These are phyloP conservation scores for Stenchaetothrips biformis DNA, from an alignment of 2,888 invertebrate species.

Conservation along the genomic window DNA sequence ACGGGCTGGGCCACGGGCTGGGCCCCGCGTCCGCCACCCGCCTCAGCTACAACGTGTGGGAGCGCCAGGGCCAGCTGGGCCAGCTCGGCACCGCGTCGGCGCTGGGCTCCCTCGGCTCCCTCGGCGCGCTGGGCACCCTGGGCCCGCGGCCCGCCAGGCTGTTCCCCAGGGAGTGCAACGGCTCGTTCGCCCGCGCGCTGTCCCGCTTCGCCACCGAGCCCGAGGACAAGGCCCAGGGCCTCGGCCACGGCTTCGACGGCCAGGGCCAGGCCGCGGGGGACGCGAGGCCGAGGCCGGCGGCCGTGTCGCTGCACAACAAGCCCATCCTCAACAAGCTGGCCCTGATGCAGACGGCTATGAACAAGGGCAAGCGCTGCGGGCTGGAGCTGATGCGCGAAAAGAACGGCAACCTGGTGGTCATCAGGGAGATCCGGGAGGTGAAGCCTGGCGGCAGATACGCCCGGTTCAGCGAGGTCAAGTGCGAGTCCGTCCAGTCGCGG, in stretches of 20 bases:
- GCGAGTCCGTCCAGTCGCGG: conserved; percentile 50
- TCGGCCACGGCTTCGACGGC: too few relatives aligned
- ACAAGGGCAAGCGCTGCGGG: conserved; percentile 38
- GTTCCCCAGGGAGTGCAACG: conserved; percentile 48
- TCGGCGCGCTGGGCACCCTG: conserved; percentile 28
- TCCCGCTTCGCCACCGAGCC: conserved; percentile 45
- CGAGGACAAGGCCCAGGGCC: conserved; percentile 26
- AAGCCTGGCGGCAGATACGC: conserved; percentile 46
- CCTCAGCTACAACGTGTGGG: conserved; percentile 39
- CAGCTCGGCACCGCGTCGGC: too few relatives aligned
- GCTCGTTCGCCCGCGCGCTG: conserved; percentile 48
- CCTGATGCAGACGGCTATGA: conserved; percentile 11
- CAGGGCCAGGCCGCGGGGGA: too few relatives aligned
- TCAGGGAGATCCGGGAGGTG: conserved; percentile 47
- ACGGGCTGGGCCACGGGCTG: too few relatives aligned
- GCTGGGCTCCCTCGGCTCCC: background rate
- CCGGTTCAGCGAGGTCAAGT: conserved; percentile 50
- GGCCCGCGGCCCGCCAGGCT: conserved; percentile 32
- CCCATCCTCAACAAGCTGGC: conserved; percentile 32
- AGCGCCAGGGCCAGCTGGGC: conserved; percentile 33
- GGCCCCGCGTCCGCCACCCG: conserved; percentile 41
- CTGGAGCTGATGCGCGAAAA: conserved; percentile 47
- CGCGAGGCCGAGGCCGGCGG: too few relatives aligned
- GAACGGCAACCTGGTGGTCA: conserved; percentile 49
- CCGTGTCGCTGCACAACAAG: conserved; percentile 35